Percentiles rank a stretch among this genome's conserved stretches.
Evolutionary conservation across 1,140 invertebrate species (phyloP).

Genomic region (Euwallacea similis): DNA sequence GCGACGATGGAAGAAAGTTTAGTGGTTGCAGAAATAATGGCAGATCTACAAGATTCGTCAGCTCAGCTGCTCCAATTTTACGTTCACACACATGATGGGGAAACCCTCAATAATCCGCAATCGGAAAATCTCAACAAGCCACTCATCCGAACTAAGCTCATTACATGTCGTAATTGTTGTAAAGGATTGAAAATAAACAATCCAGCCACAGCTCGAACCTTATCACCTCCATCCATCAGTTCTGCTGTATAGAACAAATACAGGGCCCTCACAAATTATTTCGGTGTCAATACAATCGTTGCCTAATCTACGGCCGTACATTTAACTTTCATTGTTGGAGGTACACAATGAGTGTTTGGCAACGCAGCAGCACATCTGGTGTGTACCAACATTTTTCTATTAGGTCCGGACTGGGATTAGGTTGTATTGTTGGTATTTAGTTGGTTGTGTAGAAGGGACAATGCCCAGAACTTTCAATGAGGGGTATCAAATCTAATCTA

Average conservation of each 20-base stretch:
- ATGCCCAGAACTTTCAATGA: too few species aligned
- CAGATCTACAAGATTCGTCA: too few species aligned
- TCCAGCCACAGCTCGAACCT: slow-evolving; percentile 42
- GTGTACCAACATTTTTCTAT: slow-evolving; percentile 2
- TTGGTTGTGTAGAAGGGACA: too few species aligned
- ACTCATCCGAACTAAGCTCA: slow-evolving; percentile 26
- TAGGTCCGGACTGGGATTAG: too few species aligned
- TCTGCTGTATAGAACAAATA: slow-evolving; percentile 36
- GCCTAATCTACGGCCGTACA: slow-evolving; percentile 52
- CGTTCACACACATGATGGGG: too few species aligned
- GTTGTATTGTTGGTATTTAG: too few species aligned
- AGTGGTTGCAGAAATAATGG: too few species aligned
- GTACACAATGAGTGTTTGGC: slow-evolving; percentile 50
- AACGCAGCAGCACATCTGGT: slow-evolving; percentile 49
- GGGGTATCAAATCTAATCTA: too few species aligned
- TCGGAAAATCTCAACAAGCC: slow-evolving; percentile 19
- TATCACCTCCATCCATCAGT: slow-evolving; percentile 45
- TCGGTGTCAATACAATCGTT: slow-evolving; percentile 51
- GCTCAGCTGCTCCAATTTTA: too few species aligned
- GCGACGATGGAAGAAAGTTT: too few species aligned
- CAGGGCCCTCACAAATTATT: slow-evolving; percentile 50
- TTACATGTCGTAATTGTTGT: slow-evolving; percentile 41
- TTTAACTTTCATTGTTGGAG: slow-evolving; percentile 53
- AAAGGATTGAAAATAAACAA: slow-evolving; percentile 48
- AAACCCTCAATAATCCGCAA: too few species aligned